Percentiles rank a stretch among this genome's conserved stretches.
phyloP scores from a whole-genome alignment of 2,888 invertebrate genomes.

The Watsonalla binaria region DNA sequence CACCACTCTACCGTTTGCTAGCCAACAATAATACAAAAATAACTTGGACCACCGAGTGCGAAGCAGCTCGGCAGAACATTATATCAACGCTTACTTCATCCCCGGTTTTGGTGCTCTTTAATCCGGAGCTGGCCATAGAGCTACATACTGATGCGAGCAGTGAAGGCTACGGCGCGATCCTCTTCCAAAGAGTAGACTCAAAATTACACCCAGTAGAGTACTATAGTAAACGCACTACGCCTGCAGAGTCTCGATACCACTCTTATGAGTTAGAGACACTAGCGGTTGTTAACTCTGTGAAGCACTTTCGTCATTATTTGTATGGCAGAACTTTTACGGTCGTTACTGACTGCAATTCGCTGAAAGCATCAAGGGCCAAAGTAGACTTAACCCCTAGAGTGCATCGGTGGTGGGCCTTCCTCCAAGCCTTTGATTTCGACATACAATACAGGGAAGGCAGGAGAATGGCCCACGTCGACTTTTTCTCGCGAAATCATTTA shows the following conservation, averaged over 20 bases:
- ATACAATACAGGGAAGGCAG: constrained; percentile 16
- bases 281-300: constrained; percentile 17
- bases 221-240: constrained; percentile 14
- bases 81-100: constrained; percentile 11
- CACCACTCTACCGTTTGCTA: constrained; percentile 7
- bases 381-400: constrained; percentile 17
- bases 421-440: constrained; percentile 21
- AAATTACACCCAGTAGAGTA: constrained; percentile 9
- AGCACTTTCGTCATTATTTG: constrained; percentile 21
- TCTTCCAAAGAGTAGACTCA: constrained; percentile 10
- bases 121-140: constrained; percentile 12
- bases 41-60: constrained; percentile 10
- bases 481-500: constrained; percentile 19
- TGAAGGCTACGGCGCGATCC: constrained; percentile 18
- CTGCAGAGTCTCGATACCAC: constrained; percentile 15
- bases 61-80: constrained; percentile 12
- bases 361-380: constrained; percentile 16
- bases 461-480: constrained; percentile 18
- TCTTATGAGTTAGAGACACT: constrained; percentile 6
- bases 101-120: constrained; percentile 17
- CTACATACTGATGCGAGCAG: constrained; percentile 22
- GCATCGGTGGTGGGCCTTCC: constrained; percentile 19
- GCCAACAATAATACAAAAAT: constrained; percentile 4
- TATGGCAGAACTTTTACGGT: constrained; percentile 16
- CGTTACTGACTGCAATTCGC: constrained; percentile 7